Conservation (phyloP, 2,797 vertebrate species). For the Vipera latastei region DNA sequence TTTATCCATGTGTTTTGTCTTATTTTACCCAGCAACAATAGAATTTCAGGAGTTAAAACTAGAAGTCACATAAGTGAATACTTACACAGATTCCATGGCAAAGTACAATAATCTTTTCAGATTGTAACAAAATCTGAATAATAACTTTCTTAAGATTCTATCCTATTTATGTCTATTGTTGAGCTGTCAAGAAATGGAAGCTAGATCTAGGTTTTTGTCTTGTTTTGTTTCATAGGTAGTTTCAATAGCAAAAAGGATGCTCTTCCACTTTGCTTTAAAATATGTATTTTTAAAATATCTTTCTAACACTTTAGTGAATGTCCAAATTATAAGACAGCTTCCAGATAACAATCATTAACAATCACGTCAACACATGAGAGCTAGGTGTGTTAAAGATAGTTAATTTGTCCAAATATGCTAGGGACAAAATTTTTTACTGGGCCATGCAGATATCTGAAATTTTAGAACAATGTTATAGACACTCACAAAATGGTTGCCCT, state of each 20-base stretch:
- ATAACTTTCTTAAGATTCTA: not conserved
- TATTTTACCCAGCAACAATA: constrained; percentile 10
- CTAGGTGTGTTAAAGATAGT: not conserved
- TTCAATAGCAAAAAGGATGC: not conserved
- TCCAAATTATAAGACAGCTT: not conserved
- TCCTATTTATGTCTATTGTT: not conserved
- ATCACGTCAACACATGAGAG: not conserved
- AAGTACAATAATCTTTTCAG: not conserved
- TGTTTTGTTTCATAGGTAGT: not conserved
- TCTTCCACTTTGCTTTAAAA: not conserved
- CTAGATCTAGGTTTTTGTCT: not conserved
- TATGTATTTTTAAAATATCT: not conserved
- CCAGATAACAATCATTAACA: not conserved
- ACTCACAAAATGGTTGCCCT: not conserved
- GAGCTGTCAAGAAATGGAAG: not conserved
- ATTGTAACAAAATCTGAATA: not conserved
- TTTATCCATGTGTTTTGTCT: not conserved
- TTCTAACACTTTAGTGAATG: not conserved
- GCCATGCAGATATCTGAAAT: not conserved
- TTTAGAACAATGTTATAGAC: not conserved
- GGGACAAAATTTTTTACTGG: not conserved
- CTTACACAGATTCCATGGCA: not conserved
- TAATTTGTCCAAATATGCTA: not conserved
- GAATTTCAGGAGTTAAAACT: constrained; percentile 12
- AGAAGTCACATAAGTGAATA: not conserved